These are phyloP conservation scores for Campoplex capitator DNA, from an alignment of 2,888 invertebrate species.

Conservation along the genomic window DNA sequence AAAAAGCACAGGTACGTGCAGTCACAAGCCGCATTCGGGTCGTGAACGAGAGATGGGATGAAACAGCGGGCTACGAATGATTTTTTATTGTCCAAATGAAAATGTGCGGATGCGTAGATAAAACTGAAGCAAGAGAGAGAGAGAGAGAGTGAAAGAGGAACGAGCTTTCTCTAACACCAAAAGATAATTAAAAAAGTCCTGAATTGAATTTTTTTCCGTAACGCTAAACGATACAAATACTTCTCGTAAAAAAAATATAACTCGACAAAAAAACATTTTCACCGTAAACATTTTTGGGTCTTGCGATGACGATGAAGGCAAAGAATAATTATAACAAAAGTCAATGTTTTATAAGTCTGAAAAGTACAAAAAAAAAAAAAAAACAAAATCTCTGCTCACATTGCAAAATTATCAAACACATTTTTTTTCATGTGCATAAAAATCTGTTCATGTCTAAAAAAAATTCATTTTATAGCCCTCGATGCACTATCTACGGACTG, in stretches of 20 bases:
- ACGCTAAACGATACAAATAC: not conserved
- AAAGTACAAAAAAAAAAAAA: not conserved
- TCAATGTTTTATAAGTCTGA: not conserved
- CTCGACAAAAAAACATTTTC: not conserved
- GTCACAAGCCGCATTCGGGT: constrained; percentile 20
- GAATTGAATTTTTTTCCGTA: not conserved
- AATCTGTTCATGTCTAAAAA: not conserved
- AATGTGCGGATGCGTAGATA: constrained; percentile 32
- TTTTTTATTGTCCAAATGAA: constrained; percentile 60
- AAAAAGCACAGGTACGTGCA: not conserved
- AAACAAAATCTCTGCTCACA: not conserved
- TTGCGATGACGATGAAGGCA: not conserved
- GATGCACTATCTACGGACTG: not conserved
- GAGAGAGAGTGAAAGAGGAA: not conserved
- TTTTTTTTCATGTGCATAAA: not conserved
- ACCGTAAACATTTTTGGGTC: not conserved
- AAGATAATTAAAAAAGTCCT: not conserved
- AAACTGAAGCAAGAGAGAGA: not conserved
- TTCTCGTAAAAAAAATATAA: not conserved
- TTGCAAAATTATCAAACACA: not conserved
- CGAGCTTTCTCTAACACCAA: not conserved
- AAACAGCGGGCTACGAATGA: constrained; percentile 51
- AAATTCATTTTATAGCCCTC: not conserved
- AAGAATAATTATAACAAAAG: not conserved
- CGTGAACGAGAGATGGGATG: constrained; percentile 21